Conservation (phyloP, 2,797 vertebrate genomes). For the Helarctos malayanus region DNA sequence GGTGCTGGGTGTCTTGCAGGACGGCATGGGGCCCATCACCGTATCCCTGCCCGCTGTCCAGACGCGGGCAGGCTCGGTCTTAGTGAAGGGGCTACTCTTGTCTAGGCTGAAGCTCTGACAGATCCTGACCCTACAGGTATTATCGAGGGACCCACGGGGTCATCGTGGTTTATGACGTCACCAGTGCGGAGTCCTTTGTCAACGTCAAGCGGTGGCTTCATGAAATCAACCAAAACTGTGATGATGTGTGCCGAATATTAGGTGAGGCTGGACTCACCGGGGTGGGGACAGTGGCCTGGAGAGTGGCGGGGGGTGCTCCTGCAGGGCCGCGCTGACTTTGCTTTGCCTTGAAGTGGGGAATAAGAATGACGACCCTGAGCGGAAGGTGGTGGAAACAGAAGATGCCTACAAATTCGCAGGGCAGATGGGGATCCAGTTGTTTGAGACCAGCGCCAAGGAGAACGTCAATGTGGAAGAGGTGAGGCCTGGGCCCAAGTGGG, state of each 20-base stretch:
- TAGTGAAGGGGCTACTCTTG: not conserved
- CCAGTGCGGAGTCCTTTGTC: slow-evolving; percentile 98
- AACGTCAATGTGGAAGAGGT: slow-evolving; percentile 99
- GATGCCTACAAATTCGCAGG: slow-evolving; percentile 99
- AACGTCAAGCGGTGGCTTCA: slow-evolving; percentile 99
- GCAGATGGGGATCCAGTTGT: slow-evolving; percentile 99
- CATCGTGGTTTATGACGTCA: slow-evolving; percentile 99
- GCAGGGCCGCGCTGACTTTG: not conserved
- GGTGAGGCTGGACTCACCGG: slow-evolving; percentile 87
- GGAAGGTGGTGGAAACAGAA: slow-evolving; percentile 99
- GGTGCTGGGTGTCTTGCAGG: not conserved
- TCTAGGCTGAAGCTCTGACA: not conserved
- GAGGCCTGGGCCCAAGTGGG: not conserved
- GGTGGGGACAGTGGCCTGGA: rapidly evolving
- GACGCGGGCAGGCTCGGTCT: rapidly evolving
- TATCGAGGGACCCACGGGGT: slow-evolving; percentile 99
- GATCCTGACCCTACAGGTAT: slow-evolving; percentile 91
- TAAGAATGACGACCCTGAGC: slow-evolving; percentile 98
- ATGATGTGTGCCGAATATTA: slow-evolving; percentile 99
- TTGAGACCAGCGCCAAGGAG: slow-evolving; percentile 99
- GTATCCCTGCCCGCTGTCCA: not conserved
- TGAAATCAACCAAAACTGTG: slow-evolving; percentile 99
- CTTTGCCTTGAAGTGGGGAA: slow-evolving; percentile 94
- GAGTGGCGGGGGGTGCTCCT: not conserved
- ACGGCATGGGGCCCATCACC: rapidly evolving